phyloP scores from a whole-genome alignment of 2,797 vertebrate species.

The Hippoglossus hippoglossus region DNA sequence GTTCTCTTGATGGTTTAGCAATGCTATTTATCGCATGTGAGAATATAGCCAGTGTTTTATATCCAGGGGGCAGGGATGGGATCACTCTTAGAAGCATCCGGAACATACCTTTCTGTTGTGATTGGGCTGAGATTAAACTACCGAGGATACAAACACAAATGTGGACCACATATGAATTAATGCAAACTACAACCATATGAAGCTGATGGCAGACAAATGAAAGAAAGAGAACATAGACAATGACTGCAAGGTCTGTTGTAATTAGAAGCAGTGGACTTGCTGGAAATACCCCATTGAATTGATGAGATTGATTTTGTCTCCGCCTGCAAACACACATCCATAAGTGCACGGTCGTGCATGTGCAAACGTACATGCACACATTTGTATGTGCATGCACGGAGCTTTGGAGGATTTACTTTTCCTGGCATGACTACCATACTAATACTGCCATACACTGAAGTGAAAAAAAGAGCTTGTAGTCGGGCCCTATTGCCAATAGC shows the following conservation, averaged over 20 bases:
- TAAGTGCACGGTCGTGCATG: slow-evolving; percentile 23
- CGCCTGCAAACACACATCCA: slow-evolving; percentile 37
- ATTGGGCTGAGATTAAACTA: slow-evolving; percentile 77
- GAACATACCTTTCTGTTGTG: slow-evolving; percentile 77
- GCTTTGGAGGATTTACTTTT: slow-evolving; percentile 76
- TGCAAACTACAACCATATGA: slow-evolving; percentile 83
- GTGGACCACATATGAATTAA: slow-evolving; percentile 78
- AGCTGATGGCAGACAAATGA: slow-evolving; percentile 66
- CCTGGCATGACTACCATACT: slow-evolving; percentile 69
- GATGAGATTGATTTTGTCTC: slow-evolving; percentile 79
- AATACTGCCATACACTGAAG: slow-evolving; percentile 74
- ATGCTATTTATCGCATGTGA: slow-evolving; percentile 34
- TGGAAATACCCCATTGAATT: slow-evolving; percentile 78
- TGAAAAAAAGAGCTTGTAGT: slow-evolving; percentile 69
- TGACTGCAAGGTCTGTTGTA: slow-evolving; percentile 79
- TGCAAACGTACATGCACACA: slow-evolving; percentile 35
- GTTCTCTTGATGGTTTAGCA: slow-evolving; percentile 29
- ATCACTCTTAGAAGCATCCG: slow-evolving; percentile 58
- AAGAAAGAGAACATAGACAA: slow-evolving; percentile 76
- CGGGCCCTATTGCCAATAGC: slow-evolving; percentile 71
- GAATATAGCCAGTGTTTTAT: slow-evolving; percentile 35
- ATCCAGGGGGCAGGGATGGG: slow-evolving; percentile 62
- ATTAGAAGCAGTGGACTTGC: slow-evolving; percentile 75
- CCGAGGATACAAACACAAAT: slow-evolving; percentile 72
- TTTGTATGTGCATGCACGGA: slow-evolving; percentile 51